A percentile compares a stretch with the other conserved stretches of the same genome.
Evolutionary conservation across 2,888 invertebrate species (phyloP).

Genomic region (Tinea pellionella): DNA sequence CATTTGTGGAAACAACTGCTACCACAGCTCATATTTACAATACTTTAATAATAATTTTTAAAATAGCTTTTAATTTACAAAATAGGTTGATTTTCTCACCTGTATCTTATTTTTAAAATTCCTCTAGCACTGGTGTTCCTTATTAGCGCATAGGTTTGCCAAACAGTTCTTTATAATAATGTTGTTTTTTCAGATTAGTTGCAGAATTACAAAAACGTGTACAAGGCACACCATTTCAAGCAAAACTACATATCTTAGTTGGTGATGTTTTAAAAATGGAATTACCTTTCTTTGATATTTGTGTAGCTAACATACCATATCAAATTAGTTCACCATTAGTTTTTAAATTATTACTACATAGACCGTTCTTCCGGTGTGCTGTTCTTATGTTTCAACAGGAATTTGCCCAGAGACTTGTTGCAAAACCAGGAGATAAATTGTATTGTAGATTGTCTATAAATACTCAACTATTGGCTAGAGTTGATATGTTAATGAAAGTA

Average conservation of each 20-base stretch:
- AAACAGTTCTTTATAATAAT: neutral
- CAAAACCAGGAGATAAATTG: constrained; percentile 96
- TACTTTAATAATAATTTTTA: too few species aligned
- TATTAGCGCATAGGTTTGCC: too few species aligned
- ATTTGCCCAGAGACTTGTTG: constrained; percentile 96
- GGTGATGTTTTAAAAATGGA: constrained; percentile 96
- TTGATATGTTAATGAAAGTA: constrained; percentile 96
- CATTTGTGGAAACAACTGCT: too few species aligned
- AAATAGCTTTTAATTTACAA: too few species aligned
- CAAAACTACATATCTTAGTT: constrained; percentile 90
- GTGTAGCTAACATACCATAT: constrained; percentile 98
- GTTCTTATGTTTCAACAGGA: constrained; percentile 99
- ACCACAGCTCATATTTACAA: too few species aligned
- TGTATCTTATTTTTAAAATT: too few species aligned
- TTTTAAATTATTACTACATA: constrained; percentile 92
- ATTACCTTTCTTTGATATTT: constrained; percentile 96
- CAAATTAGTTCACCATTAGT: constrained; percentile 97
- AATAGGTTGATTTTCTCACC: too few species aligned
- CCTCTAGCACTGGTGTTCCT: too few species aligned
- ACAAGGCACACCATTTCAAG: constrained; percentile 86
- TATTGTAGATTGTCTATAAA: constrained; percentile 97
- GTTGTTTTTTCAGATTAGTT: constrained; percentile 73
- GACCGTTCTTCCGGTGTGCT: constrained; percentile 90
- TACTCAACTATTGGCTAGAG: constrained; percentile 93
- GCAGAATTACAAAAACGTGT: constrained; percentile 98